Percentiles rank a stretch among this genome's conserved stretches.
phyloP scores from a whole-genome alignment of 2,113 vertebrate genomes.

The Crocuta crocuta region DNA sequence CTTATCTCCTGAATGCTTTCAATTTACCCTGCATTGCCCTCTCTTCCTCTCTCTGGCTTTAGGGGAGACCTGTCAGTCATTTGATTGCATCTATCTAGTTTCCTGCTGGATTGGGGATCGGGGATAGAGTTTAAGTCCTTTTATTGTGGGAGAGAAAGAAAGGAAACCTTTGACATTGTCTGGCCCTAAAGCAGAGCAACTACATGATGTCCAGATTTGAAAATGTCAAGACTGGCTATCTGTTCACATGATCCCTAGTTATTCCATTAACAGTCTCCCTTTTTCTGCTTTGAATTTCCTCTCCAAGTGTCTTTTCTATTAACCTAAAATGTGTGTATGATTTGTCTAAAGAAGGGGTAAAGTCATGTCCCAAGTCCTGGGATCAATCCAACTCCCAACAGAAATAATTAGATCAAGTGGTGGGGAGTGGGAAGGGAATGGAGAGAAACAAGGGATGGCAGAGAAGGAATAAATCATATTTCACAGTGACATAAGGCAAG shows the following conservation, averaged over 20 bases:
- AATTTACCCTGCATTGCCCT: rapidly evolving
- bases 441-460: background rate
- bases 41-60: background rate
- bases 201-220: background rate
- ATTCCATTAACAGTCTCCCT: background rate
- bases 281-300: background rate
- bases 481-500: background rate
- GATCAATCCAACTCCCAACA: background rate
- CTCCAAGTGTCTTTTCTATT: background rate
- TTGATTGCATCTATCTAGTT: background rate
- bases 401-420: background rate
- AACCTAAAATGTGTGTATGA: background rate
- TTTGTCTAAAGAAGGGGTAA: background rate
- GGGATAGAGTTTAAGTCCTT: background rate
- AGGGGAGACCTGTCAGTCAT: background rate
- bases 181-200: conserved; percentile 30
- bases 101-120: background rate
- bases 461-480: background rate
- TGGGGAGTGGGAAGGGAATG: background rate
- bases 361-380: background rate
- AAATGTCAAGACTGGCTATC: background rate
- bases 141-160: background rate
- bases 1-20: background rate
- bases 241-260: background rate
- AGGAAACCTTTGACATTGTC: background rate